Conservation (phyloP, 2,797 vertebrate genomes). For the Apodemus agrarius region DNA sequence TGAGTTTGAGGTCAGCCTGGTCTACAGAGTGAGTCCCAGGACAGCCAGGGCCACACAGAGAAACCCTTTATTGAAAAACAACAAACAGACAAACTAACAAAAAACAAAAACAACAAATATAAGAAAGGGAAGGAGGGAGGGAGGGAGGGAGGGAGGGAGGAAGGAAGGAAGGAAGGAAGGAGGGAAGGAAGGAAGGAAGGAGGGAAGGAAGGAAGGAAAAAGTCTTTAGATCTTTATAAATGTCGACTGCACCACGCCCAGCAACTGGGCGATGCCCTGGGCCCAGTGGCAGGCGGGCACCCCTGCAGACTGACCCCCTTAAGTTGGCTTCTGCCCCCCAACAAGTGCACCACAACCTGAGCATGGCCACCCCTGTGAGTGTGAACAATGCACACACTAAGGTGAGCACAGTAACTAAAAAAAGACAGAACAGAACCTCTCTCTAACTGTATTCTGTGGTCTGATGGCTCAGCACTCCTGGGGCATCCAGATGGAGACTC, state of each 20-base stretch:
- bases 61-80: neutral
- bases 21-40: too few species aligned
- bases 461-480: neutral
- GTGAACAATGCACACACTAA: neutral
- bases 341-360: neutral
- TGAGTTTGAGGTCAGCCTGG: too few species aligned
- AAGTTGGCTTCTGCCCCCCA: neutral
- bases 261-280: too few species aligned
- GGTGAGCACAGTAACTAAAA: conserved; percentile 7
- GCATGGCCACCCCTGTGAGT: neutral
- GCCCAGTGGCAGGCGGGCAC: neutral
- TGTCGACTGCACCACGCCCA: too few species aligned
- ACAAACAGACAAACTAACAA: neutral
- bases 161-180: too few species aligned
- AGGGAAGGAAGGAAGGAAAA: too few species aligned
- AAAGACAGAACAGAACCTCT: neutral
- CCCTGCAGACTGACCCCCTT: neutral
- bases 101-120: neutral
- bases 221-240: neutral
- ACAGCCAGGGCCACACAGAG: neutral
- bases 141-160: too few species aligned
- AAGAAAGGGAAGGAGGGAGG: neutral
- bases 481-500: neutral
- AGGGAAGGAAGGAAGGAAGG: too few species aligned
- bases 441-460: neutral